These are phyloP conservation scores for Pseudomyrmex sp. DNA, from an alignment of 1,140 invertebrate species.

Conservation along the genomic window DNA sequence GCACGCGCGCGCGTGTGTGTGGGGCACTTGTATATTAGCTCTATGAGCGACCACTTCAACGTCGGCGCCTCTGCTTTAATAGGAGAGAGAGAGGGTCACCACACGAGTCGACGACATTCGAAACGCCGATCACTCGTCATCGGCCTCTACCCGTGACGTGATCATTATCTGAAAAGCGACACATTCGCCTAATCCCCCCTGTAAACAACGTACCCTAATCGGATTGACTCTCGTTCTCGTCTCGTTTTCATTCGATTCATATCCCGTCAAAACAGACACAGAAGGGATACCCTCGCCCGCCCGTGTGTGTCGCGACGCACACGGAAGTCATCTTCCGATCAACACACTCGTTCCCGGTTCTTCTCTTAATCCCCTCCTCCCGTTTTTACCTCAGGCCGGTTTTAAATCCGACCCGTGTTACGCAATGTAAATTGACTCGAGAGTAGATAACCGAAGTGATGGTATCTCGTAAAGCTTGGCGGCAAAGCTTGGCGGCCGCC, in stretches of 20 bases:
- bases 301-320: background rate
- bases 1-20: too few relatives aligned
- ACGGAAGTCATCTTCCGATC: conserved; percentile 53
- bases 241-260: conserved; percentile 68
- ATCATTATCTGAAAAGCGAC: conserved; percentile 45
- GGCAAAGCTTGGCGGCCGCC: too few relatives aligned
- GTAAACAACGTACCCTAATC: conserved; percentile 67
- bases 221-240: conserved; percentile 61
- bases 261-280: conserved; percentile 68
- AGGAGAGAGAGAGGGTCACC: background rate
- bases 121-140: conserved; percentile 48
- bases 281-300: background rate
- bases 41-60: conserved; percentile 20
- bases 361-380: conserved; percentile 39
- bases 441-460: too few relatives aligned
- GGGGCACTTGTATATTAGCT: conserved; percentile 44
- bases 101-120: conserved; percentile 33
- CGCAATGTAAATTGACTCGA: too few relatives aligned
- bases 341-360: background rate
- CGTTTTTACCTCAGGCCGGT: conserved; percentile 13
- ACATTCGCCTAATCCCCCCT: conserved; percentile 56
- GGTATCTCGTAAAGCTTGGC: too few relatives aligned
- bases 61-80: conserved; percentile 27
- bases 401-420: too few relatives aligned
- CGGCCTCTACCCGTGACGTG: background rate